These are phyloP conservation scores for Chrysochloris asiatica DNA, from an alignment of 2,113 vertebrate species.

Conservation along the genomic window DNA sequence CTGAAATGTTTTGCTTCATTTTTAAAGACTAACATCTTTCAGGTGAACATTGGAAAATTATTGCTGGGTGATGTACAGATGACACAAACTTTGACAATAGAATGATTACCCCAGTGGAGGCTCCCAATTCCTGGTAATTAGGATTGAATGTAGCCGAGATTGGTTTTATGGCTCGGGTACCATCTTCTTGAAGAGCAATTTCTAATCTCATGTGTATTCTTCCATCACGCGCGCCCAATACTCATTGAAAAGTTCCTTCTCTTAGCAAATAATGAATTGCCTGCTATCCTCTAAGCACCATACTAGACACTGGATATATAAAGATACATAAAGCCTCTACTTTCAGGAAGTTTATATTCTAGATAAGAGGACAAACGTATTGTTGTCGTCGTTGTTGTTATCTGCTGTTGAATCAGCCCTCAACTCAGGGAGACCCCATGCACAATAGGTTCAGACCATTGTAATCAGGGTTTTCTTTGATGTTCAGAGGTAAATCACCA, in stretches of 20 bases:
- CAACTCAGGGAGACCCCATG: neutral
- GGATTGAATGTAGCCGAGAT: neutral
- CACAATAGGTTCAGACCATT: neutral
- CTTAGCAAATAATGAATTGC: neutral
- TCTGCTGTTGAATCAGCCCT: neutral
- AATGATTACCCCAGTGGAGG: neutral
- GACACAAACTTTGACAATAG: neutral
- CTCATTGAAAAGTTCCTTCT: neutral
- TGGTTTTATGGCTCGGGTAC: neutral
- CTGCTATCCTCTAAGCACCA: neutral
- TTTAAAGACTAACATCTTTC: conserved; percentile 49
- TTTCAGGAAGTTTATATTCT: neutral
- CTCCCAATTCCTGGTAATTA: neutral
- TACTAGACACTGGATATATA: neutral
- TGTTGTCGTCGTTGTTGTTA: neutral
- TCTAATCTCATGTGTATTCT: neutral
- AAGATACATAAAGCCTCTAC: neutral
- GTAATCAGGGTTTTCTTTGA: neutral
- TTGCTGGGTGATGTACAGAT: neutral
- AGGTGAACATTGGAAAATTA: conserved; percentile 3
- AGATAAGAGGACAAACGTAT: neutral
- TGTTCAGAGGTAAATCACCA: neutral
- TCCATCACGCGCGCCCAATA: neutral
- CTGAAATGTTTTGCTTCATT: conserved; percentile 56
- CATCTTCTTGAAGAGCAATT: neutral